phyloP scores from a whole-genome alignment of 2,888 invertebrate species.

The Zootermopsis nevadensis region DNA sequence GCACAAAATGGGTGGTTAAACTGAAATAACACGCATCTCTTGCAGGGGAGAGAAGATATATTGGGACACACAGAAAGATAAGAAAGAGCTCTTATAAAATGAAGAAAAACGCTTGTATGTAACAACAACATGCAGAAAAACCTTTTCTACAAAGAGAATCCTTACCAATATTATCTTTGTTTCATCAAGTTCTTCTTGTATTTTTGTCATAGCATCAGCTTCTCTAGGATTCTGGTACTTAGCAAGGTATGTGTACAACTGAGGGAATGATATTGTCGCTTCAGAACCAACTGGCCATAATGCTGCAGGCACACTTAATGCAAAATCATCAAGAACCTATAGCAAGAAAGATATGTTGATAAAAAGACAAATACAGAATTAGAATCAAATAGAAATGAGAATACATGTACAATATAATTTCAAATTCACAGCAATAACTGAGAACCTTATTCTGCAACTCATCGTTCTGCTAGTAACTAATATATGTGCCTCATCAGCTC shows the following conservation, averaged over 20 bases:
- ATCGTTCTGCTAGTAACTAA: too few species aligned
- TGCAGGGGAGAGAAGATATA: too few species aligned
- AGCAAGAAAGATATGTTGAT: not conserved
- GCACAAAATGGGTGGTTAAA: too few species aligned
- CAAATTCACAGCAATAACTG: too few species aligned
- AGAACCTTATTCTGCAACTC: too few species aligned
- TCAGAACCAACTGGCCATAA: slow-evolving; percentile 82
- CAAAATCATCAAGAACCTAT: slow-evolving; percentile 86
- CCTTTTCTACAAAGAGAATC: not conserved
- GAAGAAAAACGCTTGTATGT: not conserved
- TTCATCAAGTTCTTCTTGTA: slow-evolving; percentile 97
- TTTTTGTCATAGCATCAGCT: slow-evolving; percentile 98
- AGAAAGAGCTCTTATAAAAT: too few species aligned
- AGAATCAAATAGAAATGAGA: too few species aligned
- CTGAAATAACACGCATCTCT: too few species aligned
- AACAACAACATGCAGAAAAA: not conserved
- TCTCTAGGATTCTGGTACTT: slow-evolving; percentile 97
- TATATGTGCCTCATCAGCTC: too few species aligned
- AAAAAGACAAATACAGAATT: too few species aligned
- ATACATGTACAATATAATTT: too few species aligned
- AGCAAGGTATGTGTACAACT: slow-evolving; percentile 74
- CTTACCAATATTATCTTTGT: slow-evolving; percentile 95
- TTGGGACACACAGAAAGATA: too few species aligned
- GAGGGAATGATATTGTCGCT: slow-evolving; percentile 75
- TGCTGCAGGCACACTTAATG: slow-evolving; percentile 77